phyloP scores from a whole-genome alignment of 2,797 vertebrate species.

The Microcaecilia unicolor region DNA sequence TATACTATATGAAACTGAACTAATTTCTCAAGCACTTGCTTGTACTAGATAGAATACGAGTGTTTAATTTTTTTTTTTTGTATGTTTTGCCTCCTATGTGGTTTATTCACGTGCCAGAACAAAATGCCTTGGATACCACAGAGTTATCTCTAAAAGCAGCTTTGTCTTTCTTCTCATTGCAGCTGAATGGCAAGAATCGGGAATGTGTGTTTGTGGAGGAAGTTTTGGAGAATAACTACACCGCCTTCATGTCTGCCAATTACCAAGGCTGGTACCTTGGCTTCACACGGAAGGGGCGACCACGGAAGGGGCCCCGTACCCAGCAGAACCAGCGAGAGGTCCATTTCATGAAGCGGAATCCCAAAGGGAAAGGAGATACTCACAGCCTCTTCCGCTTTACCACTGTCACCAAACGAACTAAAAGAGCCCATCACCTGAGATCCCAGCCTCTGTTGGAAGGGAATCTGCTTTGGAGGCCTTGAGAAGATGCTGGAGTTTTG shows the following conservation, averaged over 20 bases:
- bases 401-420: no score
- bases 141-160: not conserved
- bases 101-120: not conserved
- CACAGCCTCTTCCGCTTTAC: conserved; percentile 67
- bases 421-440: no score
- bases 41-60: no score
- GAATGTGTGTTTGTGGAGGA: conserved; percentile 74
- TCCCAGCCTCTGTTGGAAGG: not conserved
- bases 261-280: conserved; percentile 76
- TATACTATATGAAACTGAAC: no score
- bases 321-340: conserved; percentile 69
- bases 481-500: no score
- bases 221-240: conserved; percentile 78
- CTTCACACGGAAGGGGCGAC: conserved; percentile 68
- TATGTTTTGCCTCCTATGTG: no score
- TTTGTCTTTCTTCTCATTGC: not conserved
- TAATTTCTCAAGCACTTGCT: no score
- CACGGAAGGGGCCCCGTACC: conserved; percentile 67
- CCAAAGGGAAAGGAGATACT: conserved; percentile 47
- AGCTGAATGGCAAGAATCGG: conserved; percentile 62
- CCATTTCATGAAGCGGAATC: conserved; percentile 74
- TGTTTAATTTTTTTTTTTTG: no score
- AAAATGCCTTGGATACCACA: accelerated
- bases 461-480: no score
- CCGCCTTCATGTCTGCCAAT: conserved; percentile 67